Evolutionary conservation across 2,113 vertebrate species (phyloP).

Genomic region (human): GRCh38 chr11:105909501-105910000

Average conservation of each 20-base stretch:
- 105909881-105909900: not conserved
- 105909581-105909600: not conserved
- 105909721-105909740: not conserved
- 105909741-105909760: not conserved
- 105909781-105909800: not conserved
- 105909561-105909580: not conserved
- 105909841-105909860: not conserved
- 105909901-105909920: slow-evolving; percentile 21
- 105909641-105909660: not conserved
- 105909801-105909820: not conserved
- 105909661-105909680: not conserved
- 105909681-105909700: not conserved
- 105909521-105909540: not conserved
- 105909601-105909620: not conserved
- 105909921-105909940: not conserved
- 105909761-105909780: not conserved
- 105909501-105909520: not conserved
- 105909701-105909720: not conserved
- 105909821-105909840: slow-evolving; percentile 1
- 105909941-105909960: not conserved
- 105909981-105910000: not conserved
- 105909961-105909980: not conserved
- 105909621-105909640: not conserved
- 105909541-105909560: not conserved
- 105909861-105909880: not conserved